Base-by-base conservation (phyloP, 2,888 invertebrate genomes). In the Drosophila conformis region DNA sequence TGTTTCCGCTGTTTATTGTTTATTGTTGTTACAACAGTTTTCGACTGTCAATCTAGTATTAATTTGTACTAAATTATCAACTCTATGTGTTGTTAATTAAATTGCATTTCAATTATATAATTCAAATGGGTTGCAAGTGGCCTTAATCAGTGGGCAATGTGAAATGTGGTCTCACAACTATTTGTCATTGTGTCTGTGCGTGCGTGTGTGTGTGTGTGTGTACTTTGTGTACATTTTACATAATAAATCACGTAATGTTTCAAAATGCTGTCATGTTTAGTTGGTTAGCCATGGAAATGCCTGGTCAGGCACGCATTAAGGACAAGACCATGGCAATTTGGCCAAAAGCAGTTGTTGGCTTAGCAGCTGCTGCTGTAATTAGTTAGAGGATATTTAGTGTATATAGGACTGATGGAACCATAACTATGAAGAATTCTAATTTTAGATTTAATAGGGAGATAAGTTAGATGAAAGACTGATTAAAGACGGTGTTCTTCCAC, bases 211-310 rank as follows among this genome's bases (percentile, higher is more conserved):
- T 33, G 29, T 52, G n/a, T 46, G 25, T 62, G 21, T 60, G 66
- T 11, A n/a, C 25, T 73, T 33, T 66, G 38, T 69, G 57, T 65
- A 53, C 75, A 75, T 80, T 82, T 83, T 78, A 78, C 81, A 85
- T 85, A 86, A 89, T 86, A 86, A 86, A 86, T 86, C 85, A 86
- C 90, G 80, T 87, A 89, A 89, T 89, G 85, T 87, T 89, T 85
- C 90, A 82, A 87, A 86, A 87, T 74, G 86, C 90, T 86, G 85
- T 89, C 85, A 87, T 86, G 85, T 89, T 89, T 87, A 78, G 89
- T 85, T 74, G 87, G 83, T 76, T 68, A 78, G 67, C 80, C 82
- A 75, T 72, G 72, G 78, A 76, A 82, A 73, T 80, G 78, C 65
- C 70, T 69, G 73, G 63, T 60, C 67, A 63, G 62, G 48, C 61